These are phyloP conservation scores for Tipula confusa DNA, from an alignment of 2,888 invertebrate species.

Conservation along the genomic window DNA sequence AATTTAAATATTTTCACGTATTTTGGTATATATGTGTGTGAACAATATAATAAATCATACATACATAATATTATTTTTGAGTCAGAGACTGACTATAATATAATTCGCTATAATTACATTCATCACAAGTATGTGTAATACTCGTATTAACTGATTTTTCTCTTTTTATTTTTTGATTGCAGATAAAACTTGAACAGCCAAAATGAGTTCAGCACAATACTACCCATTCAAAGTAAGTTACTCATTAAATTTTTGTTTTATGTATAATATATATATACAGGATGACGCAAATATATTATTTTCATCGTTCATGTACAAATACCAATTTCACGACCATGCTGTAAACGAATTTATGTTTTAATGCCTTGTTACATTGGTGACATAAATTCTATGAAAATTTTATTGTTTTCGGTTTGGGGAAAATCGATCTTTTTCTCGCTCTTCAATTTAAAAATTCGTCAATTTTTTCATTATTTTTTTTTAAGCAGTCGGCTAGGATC, in stretches of 20 bases:
- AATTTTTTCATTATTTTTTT: background rate
- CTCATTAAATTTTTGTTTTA: no score
- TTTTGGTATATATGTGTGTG: background rate
- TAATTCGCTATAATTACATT: background rate
- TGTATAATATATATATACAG: background rate
- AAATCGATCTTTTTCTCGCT: slow-evolving; percentile 20
- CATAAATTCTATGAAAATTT: slow-evolving; percentile 21
- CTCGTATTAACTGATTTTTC: background rate
- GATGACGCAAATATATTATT: background rate
- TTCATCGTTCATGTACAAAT: no score
- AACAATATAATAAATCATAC: background rate
- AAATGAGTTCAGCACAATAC: slow-evolving; percentile 75
- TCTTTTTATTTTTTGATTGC: background rate
- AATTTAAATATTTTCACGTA: background rate
- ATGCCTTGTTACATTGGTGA: background rate
- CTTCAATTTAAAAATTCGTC: background rate
- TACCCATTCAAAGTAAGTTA: slow-evolving; percentile 83
- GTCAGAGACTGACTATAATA: background rate
- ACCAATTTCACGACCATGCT: background rate
- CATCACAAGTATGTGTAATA: background rate
- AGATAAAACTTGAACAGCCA: slow-evolving; percentile 38
- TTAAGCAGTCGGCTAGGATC: background rate
- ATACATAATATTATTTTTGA: background rate
- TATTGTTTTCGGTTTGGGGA: background rate
- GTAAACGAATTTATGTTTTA: background rate